Evolutionary conservation across 1,140 invertebrate genomes (phyloP).

Genomic region (Drosophila chauvacae): DNA sequence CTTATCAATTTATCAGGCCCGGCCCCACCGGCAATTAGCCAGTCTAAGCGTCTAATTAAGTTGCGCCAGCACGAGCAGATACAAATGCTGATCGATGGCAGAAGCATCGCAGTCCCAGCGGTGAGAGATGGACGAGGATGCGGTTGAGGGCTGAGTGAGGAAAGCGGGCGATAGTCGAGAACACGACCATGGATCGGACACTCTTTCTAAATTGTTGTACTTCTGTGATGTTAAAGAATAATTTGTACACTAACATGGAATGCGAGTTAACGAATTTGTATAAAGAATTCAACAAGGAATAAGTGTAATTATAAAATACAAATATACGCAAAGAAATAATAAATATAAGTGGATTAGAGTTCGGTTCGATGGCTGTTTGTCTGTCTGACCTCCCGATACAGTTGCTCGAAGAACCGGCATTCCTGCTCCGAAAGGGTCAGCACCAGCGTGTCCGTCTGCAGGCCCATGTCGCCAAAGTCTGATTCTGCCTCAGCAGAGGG

Average conservation of each 20-base stretch:
- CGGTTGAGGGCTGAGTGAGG: background rate
- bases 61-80: constrained; percentile 63
- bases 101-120: background rate
- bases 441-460: constrained; percentile 50
- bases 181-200: constrained; percentile 1
- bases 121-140: constrained; percentile 8
- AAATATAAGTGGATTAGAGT: background rate
- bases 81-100: constrained; percentile 72
- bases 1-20: constrained; percentile 77
- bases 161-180: constrained; percentile 4
- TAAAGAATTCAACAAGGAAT: background rate
- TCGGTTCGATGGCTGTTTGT: background rate
- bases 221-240: too few relatives aligned
- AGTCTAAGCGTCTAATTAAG: constrained; percentile 79
- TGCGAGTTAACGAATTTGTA: background rate
- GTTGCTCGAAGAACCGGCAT: constrained; percentile 52
- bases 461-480: constrained; percentile 1
- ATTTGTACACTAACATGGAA: too few relatives aligned
- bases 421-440: constrained; percentile 65
- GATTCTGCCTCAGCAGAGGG: background rate
- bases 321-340: constrained; percentile 3
- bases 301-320: background rate
- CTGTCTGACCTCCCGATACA: constrained; percentile 31
- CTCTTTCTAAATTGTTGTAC: background rate
- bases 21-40: constrained; percentile 63